Percentiles rank a stretch among this genome's conserved stretches.
These are phyloP conservation scores for Bombus breviceps DNA, from an alignment of 1,140 invertebrate genomes.

Conservation along the genomic window DNA sequence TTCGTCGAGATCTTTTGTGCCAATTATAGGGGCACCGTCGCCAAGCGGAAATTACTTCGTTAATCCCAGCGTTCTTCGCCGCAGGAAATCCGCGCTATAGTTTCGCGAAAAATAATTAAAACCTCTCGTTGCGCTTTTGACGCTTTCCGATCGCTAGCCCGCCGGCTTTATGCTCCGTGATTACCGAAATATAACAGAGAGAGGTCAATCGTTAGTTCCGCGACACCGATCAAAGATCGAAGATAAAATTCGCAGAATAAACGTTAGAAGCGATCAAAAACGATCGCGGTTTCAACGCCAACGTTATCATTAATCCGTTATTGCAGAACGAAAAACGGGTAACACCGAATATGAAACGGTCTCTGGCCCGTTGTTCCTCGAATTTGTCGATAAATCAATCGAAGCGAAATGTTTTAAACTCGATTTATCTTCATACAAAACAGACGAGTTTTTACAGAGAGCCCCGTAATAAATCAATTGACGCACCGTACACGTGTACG, in stretches of 20 bases:
- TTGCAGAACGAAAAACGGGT: background rate
- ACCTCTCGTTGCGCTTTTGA: constrained; percentile 14
- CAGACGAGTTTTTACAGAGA: constrained; percentile 51
- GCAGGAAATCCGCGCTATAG: constrained; percentile 20
- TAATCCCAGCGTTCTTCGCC: constrained; percentile 53
- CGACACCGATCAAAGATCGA: background rate
- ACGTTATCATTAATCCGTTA: background rate
- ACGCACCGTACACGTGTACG: constrained; percentile 42
- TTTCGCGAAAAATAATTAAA: constrained; percentile 63
- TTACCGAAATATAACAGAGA: background rate
- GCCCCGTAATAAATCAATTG: constrained; percentile 59
- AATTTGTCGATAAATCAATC: constrained; percentile 53
- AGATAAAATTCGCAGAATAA: background rate
- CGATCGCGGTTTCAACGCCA: background rate
- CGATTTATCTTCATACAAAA: constrained; percentile 65
- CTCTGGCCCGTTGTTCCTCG: constrained; percentile 1
- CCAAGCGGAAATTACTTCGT: constrained; percentile 65
- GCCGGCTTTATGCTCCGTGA: background rate
- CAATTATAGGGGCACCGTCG: constrained; percentile 59
- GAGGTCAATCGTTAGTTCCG: background rate
- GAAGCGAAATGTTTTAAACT: constrained; percentile 60
- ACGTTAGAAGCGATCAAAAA: background rate
- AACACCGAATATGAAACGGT: constrained; percentile 29
- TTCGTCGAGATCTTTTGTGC: constrained; percentile 56
- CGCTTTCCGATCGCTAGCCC: background rate